A percentile compares a stretch with the other conserved stretches of the same genome.
phyloP scores from a whole-genome alignment of 2,113 vertebrate genomes.

The Hippoglossus stenolepis region DNA sequence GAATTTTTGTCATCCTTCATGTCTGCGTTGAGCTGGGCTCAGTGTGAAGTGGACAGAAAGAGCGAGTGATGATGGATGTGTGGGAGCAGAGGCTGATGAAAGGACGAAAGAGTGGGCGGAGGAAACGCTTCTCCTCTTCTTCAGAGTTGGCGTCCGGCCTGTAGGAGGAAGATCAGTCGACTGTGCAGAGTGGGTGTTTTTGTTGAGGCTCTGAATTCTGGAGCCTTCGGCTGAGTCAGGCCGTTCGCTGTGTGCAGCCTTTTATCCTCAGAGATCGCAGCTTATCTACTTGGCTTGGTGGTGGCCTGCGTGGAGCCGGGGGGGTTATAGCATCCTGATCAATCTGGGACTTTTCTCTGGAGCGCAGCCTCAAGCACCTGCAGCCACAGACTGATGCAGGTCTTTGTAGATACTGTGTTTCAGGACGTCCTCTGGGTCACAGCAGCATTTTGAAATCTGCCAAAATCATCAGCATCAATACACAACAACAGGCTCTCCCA shows the following conservation, averaged over 20 bases:
- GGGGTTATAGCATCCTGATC: no score
- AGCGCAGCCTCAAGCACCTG: not conserved
- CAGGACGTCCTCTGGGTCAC: conserved; percentile 28
- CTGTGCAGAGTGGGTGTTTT: not conserved
- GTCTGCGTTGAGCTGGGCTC: no score
- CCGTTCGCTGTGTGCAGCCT: not conserved
- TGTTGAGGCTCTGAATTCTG: not conserved
- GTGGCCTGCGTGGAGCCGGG: no score
- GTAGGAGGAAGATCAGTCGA: not conserved
- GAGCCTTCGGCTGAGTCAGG: not conserved
- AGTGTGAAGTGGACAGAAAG: no score
- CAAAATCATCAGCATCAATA: conserved; percentile 19
- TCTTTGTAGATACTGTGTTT: conserved; percentile 30
- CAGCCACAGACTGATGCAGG: not conserved
- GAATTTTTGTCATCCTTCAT: no score
- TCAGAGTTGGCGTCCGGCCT: not conserved
- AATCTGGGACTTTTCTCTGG: no score
- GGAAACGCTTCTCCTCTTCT: not conserved
- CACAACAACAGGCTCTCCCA: conserved; percentile 3
- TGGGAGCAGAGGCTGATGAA: no score
- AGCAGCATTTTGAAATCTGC: conserved; percentile 32
- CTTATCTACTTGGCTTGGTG: not conserved
- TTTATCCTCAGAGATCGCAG: not conserved
- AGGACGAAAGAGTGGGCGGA: not conserved
- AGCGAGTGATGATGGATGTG: no score